Evolutionary conservation across 2,888 invertebrate genomes (phyloP).

Genomic region (Dicroscelio sp.): DNA sequence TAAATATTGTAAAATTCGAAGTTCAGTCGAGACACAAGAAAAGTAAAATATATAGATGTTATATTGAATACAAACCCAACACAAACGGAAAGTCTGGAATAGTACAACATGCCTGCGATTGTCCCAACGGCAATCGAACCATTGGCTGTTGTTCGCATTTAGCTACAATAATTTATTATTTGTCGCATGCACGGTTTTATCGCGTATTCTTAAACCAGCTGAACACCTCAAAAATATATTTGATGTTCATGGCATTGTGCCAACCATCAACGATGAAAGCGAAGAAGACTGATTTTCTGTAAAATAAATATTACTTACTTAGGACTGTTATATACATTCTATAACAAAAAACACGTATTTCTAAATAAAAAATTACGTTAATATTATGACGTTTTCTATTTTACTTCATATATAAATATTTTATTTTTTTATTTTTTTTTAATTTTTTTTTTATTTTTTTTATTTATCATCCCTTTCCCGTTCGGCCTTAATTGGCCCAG

Average conservation of each 20-base stretch:
- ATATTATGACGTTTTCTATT: no score
- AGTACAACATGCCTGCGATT: constrained; percentile 22
- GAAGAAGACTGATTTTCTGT: constrained; percentile 35
- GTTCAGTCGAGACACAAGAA: constrained; percentile 73
- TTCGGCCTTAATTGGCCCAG: no score
- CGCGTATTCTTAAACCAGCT: constrained; percentile 49
- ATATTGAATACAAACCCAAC: constrained; percentile 60
- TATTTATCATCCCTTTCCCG: no score
- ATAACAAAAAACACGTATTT: no score
- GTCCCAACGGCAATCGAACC: constrained; percentile 48
- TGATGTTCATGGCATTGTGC: constrained; percentile 13
- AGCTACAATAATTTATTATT: constrained; percentile 52
- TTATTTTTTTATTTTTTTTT: no score
- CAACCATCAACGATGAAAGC: constrained; percentile 57
- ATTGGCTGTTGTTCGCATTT: constrained; percentile 52
- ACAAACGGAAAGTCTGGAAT: constrained; percentile 34
- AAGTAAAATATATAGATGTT: constrained; percentile 74
- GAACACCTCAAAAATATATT: constrained; percentile 47
- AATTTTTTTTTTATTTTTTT: no score
- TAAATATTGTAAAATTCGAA: constrained; percentile 73
- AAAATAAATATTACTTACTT: background rate
- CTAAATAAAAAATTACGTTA: no score
- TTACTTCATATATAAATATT: no score
- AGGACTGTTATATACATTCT: no score
- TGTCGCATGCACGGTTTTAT: constrained; percentile 63